phyloP scores from a whole-genome alignment of 2,888 invertebrate species.

The Oasisia sp. region DNA sequence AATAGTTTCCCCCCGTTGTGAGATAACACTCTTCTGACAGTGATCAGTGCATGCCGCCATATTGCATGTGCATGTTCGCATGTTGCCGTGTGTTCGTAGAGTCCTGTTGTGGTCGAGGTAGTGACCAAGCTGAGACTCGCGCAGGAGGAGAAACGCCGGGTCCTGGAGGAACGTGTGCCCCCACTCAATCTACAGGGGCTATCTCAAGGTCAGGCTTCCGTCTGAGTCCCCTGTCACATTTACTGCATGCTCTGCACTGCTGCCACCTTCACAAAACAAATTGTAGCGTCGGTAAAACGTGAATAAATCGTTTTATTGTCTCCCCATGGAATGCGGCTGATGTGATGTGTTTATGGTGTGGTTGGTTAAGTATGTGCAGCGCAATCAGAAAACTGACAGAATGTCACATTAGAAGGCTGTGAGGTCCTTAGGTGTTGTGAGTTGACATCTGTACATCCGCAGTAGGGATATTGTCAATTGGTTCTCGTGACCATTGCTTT shows the following conservation, averaged over 20 bases:
- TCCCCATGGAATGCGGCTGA: background rate
- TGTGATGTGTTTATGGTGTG: background rate
- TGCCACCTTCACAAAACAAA: background rate
- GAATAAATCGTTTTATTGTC: background rate
- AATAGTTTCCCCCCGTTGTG: background rate
- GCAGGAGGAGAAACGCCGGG: constrained; percentile 80
- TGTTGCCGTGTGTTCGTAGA: background rate
- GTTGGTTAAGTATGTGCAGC: background rate
- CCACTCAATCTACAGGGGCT: constrained; percentile 55
- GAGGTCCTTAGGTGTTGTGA: background rate
- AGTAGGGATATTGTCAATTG: background rate
- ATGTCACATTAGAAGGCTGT: background rate
- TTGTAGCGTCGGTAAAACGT: background rate
- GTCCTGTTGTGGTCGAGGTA: constrained; percentile 83
- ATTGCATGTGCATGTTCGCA: background rate
- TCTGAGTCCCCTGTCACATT: background rate
- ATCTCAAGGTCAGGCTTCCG: constrained; percentile 49
- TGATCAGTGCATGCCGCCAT: background rate
- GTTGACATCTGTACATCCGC: background rate
- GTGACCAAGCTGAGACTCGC: constrained; percentile 99
- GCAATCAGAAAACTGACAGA: background rate
- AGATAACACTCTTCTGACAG: background rate
- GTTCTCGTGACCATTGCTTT: background rate
- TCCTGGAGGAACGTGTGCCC: constrained; percentile 56
- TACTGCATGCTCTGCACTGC: background rate